Evolutionary conservation across 2,888 invertebrate species (phyloP).

Genomic region (Drosophila falleni): DNA sequence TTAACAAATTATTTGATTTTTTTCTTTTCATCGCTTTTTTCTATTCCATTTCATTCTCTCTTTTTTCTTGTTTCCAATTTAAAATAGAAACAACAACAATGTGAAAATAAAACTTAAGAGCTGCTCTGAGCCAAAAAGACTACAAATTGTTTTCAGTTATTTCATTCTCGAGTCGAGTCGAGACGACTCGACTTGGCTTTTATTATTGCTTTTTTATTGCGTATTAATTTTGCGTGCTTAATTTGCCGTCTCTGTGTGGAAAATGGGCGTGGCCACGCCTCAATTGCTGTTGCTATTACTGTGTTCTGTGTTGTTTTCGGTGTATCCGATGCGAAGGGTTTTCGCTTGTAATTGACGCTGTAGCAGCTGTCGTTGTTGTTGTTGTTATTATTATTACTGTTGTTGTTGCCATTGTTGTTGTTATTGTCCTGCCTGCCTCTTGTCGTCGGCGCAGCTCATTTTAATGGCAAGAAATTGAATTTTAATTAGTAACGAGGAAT

Average conservation of each 20-base stretch:
- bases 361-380: constrained; percentile 36
- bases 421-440: constrained; percentile 25
- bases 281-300: constrained; percentile 40
- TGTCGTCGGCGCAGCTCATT: constrained; percentile 58
- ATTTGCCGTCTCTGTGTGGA: constrained; percentile 59
- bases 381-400: constrained; percentile 1
- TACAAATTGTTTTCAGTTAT: constrained; percentile 74
- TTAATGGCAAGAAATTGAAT: constrained; percentile 82
- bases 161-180: constrained; percentile 23
- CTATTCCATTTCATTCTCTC: constrained; percentile 8
- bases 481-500: constrained; percentile 81
- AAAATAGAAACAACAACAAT: constrained; percentile 33
- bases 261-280: constrained; percentile 48
- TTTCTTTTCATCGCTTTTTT: constrained; percentile 24
- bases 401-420: constrained; percentile 22
- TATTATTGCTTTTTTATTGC: constrained; percentile 81
- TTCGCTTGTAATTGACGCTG: constrained; percentile 72
- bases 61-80: constrained; percentile 34
- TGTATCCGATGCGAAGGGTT: constrained; percentile 67
- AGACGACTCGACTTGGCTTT: constrained; percentile 55
- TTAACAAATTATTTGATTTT: constrained; percentile 71
- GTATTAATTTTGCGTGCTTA: constrained; percentile 81
- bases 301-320: constrained; percentile 27
- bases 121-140: constrained; percentile 39
- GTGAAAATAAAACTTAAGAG: constrained; percentile 47